Base-by-base conservation (phyloP, 2,888 invertebrate species). In the Notodonta dromedarius region DNA sequence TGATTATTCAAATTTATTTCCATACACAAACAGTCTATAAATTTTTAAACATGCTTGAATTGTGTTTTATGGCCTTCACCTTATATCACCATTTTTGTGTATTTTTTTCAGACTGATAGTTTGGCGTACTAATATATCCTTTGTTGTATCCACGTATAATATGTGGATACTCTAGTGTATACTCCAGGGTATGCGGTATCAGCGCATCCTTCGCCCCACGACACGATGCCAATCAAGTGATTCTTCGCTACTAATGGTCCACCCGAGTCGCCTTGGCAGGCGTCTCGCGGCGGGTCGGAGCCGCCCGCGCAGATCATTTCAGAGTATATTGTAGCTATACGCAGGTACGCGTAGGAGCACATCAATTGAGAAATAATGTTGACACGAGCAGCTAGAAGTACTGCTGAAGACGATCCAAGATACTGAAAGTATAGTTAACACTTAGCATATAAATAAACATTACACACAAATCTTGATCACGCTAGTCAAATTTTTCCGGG, bases 201-300 rank as follows among this genome's bases (percentile, higher is more conserved):
- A 7, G 94, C 95, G 69, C 95, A 95, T 4, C 92, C 93, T 83
- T 94, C 94, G 46, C 95, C 95, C 91, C 94, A 95, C 24, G 95
- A 95, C 1, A 95, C 94, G 57, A 95, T 86, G 51, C 95, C 95
- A 56, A 95, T 80, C 53, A 94, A 80, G 58, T 81, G 78, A 52
- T 85, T 85, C 56, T 86, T 80, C 58, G 87, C 84, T n/a, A 93
- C 94, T 44, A 95, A 78, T 53, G 95, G 95, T n/a, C 95, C 95
- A 4, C 95, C 95, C n/a, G 94, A 94, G 78, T 95, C 95, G 0
- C 94, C 95, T 82, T 94, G 93, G 63, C 94, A 94, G 2, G 94
- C 90, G 62, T 94, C 94, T 61, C 91, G 76, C 0, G 87, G 76
- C 3, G 91, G 90, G 5, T 86, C 70, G 2, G 68, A 62, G 1